phyloP scores from a whole-genome alignment of 2,113 vertebrate species.

The Oreotrochilus melanogaster region DNA sequence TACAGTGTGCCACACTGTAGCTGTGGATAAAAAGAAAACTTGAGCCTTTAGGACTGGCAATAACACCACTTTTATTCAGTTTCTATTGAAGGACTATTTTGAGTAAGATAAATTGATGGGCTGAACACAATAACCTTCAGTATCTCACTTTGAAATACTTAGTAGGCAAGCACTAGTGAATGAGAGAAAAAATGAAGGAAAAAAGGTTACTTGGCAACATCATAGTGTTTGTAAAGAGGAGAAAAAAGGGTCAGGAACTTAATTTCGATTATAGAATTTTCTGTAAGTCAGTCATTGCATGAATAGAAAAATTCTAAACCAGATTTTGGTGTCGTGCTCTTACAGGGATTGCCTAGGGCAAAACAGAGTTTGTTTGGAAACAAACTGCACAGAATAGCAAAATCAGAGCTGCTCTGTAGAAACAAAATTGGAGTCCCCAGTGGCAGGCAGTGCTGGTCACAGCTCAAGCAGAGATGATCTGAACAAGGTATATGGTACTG shows the following conservation, averaged over 20 bases:
- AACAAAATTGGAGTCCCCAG: background rate
- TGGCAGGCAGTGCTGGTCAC: background rate
- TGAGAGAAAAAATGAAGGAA: background rate
- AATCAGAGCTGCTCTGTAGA: background rate
- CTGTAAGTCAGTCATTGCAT: background rate
- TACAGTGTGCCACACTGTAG: background rate
- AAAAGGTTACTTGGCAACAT: conserved; percentile 52
- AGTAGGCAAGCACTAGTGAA: background rate
- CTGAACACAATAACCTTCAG: conserved; percentile 20
- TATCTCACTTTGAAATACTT: conserved; percentile 12
- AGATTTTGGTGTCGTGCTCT: background rate
- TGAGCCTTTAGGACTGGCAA: background rate
- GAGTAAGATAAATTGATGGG: conserved; percentile 18
- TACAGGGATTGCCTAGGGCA: background rate
- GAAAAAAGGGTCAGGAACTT: background rate
- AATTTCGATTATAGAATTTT: conserved; percentile 29
- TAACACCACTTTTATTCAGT: conserved; percentile 18
- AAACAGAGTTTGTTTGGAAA: background rate
- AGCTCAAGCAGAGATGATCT: background rate
- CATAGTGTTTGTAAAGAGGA: background rate
- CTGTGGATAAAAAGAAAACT: background rate
- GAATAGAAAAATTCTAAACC: background rate
- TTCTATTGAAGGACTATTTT: conserved; percentile 20
- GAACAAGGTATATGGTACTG: background rate
- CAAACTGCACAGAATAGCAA: background rate